Percentiles rank a stretch among this genome's conserved stretches.
Conservation (phyloP, 2,888 invertebrate species). For the Dolomedes plantarius region DNA sequence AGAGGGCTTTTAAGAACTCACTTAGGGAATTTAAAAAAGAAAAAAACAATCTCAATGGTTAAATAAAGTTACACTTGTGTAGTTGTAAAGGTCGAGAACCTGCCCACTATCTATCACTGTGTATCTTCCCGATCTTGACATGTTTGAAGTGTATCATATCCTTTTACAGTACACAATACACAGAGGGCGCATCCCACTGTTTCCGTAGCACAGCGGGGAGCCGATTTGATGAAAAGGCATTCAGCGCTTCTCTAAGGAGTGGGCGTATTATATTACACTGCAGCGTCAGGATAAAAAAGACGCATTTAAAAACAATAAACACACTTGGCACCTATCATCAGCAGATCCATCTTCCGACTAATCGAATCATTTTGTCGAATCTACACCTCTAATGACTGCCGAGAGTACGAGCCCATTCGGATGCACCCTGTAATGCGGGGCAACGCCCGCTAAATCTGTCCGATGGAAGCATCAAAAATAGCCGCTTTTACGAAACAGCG, state of each 20-base stretch:
- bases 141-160: background rate
- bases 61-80: too few relatives aligned
- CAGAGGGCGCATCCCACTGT: background rate
- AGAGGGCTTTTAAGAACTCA: too few relatives aligned
- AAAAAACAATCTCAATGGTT: too few relatives aligned
- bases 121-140: background rate
- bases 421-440: constrained; percentile 29
- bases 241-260: background rate
- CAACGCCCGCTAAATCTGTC: constrained; percentile 64
- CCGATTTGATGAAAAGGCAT: background rate
- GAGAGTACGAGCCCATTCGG: background rate
- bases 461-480: background rate
- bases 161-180: background rate
- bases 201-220: background rate
- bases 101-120: background rate
- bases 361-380: constrained; percentile 12
- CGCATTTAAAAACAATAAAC: constrained; percentile 6
- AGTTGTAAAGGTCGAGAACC: background rate
- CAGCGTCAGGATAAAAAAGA: background rate
- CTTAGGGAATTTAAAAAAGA: too few relatives aligned
- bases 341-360: background rate
- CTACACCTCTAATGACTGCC: background rate
- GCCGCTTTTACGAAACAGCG: background rate
- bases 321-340: background rate
- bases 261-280: background rate